Evolutionary conservation across 2,797 vertebrate species (phyloP).

Genomic region (Cetoscarus ocellatus): DNA sequence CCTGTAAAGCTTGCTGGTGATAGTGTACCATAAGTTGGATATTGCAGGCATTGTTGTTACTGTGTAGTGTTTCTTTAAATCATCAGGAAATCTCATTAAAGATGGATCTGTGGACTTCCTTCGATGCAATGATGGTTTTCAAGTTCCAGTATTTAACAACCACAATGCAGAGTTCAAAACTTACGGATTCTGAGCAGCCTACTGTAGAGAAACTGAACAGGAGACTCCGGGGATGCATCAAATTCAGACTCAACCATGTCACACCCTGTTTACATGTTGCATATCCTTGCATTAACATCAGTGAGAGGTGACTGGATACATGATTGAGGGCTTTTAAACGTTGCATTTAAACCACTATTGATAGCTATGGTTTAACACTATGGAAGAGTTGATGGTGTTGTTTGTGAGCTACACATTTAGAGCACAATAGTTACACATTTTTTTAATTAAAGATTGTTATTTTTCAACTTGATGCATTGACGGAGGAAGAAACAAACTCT

Average conservation of each 20-base stretch:
- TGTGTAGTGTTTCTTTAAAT: conserved; percentile 49
- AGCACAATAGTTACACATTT: no score
- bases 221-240: conserved; percentile 46
- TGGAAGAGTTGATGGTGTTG: no score
- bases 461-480: no score
- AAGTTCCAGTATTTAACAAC: conserved; percentile 64
- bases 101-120: conserved; percentile 40
- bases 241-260: conserved; percentile 26
- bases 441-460: no score
- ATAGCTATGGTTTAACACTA: no score
- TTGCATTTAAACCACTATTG: no score
- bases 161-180: conserved; percentile 48
- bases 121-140: conserved; percentile 35
- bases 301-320: no score
- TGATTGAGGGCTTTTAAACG: no score
- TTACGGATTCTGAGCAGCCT: conserved; percentile 65
- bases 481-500: no score
- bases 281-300: no score
- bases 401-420: no score
- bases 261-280: no score
- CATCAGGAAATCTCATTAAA: conserved; percentile 37
- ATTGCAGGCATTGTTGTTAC: conserved; percentile 71
- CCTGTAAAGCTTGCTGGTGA: conserved; percentile 85
- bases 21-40: conserved; percentile 77
- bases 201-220: conserved; percentile 51